phyloP scores from a whole-genome alignment of 2,113 vertebrate genomes.

The Lepisosteus osseus region DNA sequence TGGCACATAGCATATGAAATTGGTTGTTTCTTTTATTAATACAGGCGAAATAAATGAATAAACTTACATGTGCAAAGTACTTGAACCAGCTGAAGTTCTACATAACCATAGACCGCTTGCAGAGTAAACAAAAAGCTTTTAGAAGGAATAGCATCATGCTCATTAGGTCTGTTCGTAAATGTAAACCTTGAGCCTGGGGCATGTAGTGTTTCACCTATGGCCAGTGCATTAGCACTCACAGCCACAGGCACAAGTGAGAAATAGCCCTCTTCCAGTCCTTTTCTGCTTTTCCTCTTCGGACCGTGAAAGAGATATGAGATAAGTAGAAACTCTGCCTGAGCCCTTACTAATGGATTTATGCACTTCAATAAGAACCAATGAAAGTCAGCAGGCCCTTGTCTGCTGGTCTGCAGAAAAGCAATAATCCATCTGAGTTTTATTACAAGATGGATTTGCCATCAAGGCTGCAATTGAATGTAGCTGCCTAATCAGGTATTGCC shows the following conservation, averaged over 20 bases:
- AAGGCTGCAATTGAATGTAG: conserved; percentile 30
- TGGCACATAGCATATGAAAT: too few species aligned
- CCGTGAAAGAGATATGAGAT: conserved; percentile 11
- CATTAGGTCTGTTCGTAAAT: too few species aligned
- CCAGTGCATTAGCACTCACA: not conserved
- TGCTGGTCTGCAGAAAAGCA: conserved; percentile 18
- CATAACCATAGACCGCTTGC: not conserved
- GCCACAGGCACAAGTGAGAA: not conserved
- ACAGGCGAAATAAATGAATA: too few species aligned
- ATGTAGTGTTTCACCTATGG: not conserved
- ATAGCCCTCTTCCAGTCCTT: not conserved
- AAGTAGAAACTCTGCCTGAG: not conserved
- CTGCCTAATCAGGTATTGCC: conserved; percentile 34
- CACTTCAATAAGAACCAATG: conserved; percentile 16
- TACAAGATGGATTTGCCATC: conserved; percentile 39
- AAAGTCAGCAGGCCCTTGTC: conserved; percentile 10
- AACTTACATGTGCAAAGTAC: too few species aligned
- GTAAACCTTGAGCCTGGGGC: too few species aligned
- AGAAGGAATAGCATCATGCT: not conserved
- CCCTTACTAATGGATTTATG: conserved; percentile 8
- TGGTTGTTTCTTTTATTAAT: too few species aligned
- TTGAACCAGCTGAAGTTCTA: not conserved
- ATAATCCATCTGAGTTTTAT: conserved; percentile 26
- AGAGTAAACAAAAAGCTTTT: not conserved
- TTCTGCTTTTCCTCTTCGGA: not conserved